A percentile compares a stretch with the other conserved stretches of the same genome.
These are phyloP conservation scores for Coptodon bakossiorum DNA, from an alignment of 2,113 vertebrate genomes.

Conservation along the genomic window DNA sequence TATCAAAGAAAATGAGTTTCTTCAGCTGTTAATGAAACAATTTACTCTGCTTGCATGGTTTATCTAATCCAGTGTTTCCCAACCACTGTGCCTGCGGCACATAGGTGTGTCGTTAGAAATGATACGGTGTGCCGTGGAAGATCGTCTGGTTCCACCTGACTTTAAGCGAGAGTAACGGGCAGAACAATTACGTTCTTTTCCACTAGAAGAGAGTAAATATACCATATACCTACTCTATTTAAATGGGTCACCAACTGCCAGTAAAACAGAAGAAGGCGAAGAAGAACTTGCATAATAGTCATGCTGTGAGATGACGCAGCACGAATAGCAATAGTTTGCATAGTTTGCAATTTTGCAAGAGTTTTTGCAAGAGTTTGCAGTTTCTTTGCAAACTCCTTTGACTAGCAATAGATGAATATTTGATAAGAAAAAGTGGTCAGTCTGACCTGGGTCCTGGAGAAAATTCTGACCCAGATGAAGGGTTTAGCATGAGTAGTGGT, in stretches of 20 bases:
- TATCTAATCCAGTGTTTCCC: not conserved
- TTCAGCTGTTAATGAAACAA: not conserved
- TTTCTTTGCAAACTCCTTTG: no score
- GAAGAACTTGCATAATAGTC: not conserved
- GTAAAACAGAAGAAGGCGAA: not conserved
- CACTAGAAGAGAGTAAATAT: not conserved
- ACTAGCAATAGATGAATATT: not conserved
- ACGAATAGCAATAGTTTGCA: no score
- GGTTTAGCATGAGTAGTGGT: not conserved
- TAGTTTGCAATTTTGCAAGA: no score
- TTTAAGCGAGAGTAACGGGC: not conserved
- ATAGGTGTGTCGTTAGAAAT: not conserved
- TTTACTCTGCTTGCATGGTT: fast-evolving
- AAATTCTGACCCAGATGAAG: not conserved
- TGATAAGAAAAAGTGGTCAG: not conserved
- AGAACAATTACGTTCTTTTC: not conserved
- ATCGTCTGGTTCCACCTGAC: not conserved
- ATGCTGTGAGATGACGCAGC: not conserved
- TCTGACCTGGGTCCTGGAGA: not conserved
- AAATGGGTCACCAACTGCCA: not conserved
- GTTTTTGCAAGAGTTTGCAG: no score
- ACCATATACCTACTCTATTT: not conserved
- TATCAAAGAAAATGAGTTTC: not conserved
- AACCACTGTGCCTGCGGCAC: not conserved
- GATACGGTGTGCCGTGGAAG: not conserved